A percentile compares a stretch with the other conserved stretches of the same genome.
phyloP scores from a whole-genome alignment of 2,888 invertebrate species.

The Frankliniella intonsa region DNA sequence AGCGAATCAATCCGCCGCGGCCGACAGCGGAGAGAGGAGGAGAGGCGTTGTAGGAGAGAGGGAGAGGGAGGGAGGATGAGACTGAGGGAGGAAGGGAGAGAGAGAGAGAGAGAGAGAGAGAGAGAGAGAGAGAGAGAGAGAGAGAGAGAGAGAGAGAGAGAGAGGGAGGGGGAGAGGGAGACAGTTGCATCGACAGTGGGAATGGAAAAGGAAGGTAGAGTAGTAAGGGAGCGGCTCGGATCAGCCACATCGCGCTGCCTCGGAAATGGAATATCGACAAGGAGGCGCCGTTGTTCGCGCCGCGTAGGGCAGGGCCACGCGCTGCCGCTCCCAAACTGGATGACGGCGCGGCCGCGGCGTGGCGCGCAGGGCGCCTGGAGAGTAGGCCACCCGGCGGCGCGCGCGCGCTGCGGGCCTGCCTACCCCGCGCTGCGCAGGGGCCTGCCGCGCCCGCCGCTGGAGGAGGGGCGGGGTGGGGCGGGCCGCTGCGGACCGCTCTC shows the following conservation, averaged over 20 bases:
- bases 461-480: background rate
- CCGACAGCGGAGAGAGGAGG: background rate
- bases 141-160: background rate
- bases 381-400: too few species aligned
- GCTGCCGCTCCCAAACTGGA: background rate
- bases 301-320: too few species aligned
- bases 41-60: background rate
- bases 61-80: background rate
- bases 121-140: background rate
- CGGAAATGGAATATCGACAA: conserved; percentile 14
- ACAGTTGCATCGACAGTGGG: too few species aligned
- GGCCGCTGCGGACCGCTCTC: background rate
- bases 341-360: background rate
- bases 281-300: background rate
- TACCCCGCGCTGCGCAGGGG: too few species aligned
- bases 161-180: background rate
- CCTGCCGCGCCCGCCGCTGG: background rate
- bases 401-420: too few species aligned
- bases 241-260: background rate
- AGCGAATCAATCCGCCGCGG: background rate
- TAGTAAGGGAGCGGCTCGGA: background rate
- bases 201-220: too few species aligned
- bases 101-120: background rate
- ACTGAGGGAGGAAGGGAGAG: background rate
- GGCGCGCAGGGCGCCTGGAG: too few species aligned